Percentiles rank a stretch among this genome's conserved stretches.
Conservation (phyloP, 2,888 invertebrate genomes). For the Cephus pulcher region DNA sequence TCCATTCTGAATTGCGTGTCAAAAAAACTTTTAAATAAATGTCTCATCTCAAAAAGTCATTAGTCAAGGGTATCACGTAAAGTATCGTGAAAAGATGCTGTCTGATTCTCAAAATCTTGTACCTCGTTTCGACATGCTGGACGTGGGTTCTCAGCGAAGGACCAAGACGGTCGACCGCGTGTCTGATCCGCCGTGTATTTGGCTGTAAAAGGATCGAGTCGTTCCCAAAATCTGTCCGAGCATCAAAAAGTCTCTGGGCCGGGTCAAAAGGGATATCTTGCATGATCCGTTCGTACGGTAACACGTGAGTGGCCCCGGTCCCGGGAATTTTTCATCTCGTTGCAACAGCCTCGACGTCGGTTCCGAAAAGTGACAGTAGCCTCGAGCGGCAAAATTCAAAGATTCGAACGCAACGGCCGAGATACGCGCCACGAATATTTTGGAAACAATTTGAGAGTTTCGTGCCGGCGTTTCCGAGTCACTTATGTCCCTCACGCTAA, state of each 20-base stretch:
- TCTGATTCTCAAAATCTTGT: not conserved
- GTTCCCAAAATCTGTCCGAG: not conserved
- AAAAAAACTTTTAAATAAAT: not conserved
- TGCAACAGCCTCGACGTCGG: constrained; percentile 18
- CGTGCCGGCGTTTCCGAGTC: constrained; percentile 2
- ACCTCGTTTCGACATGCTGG: not conserved
- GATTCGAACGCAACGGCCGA: not conserved
- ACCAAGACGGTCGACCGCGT: not conserved
- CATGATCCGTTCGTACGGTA: not conserved
- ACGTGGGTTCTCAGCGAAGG: not conserved
- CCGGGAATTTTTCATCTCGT: constrained; percentile 18
- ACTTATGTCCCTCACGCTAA: constrained; percentile 6
- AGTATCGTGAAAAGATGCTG: not conserved
- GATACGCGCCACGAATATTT: constrained; percentile 3
- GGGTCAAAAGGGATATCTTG: not conserved
- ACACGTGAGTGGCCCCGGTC: not conserved
- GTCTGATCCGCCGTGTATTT: not conserved
- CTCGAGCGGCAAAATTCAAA: constrained; percentile 17
- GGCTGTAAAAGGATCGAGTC: not conserved
- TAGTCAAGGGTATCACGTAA: not conserved
- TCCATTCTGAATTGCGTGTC: not conserved
- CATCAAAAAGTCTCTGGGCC: not conserved
- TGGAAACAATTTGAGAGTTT: constrained; percentile 2
- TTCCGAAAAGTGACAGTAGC: constrained; percentile 16
- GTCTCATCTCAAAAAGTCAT: not conserved